phyloP scores from a whole-genome alignment of 1,140 invertebrate species.

The Rhagoletis pomonella region DNA sequence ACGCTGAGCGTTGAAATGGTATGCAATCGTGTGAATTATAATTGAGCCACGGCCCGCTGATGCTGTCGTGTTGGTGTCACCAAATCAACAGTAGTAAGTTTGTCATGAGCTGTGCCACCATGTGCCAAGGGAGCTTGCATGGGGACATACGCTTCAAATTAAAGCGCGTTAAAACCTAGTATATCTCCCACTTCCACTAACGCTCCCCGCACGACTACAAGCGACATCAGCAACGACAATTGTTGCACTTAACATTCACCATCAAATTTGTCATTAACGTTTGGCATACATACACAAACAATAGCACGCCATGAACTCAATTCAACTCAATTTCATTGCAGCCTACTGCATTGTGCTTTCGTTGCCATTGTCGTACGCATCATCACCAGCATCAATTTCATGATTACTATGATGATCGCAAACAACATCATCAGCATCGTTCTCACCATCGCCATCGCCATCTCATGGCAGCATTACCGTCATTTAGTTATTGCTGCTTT shows the following conservation, averaged over 20 bases:
- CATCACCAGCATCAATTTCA: constrained; percentile 16
- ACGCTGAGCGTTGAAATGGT: background rate
- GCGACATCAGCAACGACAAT: background rate
- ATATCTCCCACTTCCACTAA: no score
- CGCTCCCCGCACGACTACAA: no score
- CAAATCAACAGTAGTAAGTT: no score
- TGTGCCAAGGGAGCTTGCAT: background rate
- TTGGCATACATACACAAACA: constrained; percentile 5
- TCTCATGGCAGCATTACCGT: background rate
- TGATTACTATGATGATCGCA: constrained; percentile 47
- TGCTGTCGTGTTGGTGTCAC: background rate
- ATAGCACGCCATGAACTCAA: background rate
- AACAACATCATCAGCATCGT: background rate
- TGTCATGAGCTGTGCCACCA: background rate
- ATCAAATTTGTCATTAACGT: constrained; percentile 23
- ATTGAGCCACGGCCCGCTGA: constrained; percentile 15
- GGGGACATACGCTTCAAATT: background rate
- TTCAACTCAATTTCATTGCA: background rate
- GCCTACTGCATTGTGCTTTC: constrained; percentile 9
- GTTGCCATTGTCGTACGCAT: constrained; percentile 15
- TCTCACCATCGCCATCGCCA: no score
- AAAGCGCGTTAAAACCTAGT: background rate
- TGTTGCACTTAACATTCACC: constrained; percentile 42
- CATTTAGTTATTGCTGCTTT: constrained; percentile 31
- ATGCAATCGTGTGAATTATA: constrained; percentile 27